Conservation (phyloP, 2,113 vertebrate genomes). For the Podarcis raffonei region DNA sequence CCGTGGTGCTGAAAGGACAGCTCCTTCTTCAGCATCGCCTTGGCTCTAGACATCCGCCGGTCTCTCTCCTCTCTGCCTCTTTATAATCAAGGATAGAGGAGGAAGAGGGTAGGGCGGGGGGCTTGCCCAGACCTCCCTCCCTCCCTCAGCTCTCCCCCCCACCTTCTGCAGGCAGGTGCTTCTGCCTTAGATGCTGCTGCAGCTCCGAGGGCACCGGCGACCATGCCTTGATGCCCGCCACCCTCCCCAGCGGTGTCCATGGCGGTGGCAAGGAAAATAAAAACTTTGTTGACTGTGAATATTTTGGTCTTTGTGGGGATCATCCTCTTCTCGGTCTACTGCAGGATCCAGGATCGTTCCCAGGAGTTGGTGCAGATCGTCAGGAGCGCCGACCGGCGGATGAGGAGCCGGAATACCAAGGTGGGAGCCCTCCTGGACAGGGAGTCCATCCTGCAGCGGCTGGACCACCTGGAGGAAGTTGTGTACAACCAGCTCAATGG, state of each 20-base stretch:
- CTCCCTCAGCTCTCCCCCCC: neutral
- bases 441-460: conserved; percentile 93
- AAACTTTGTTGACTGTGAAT: conserved; percentile 99
- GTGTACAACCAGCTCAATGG: conserved; percentile 97
- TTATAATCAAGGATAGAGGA: neutral
- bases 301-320: conserved; percentile 96
- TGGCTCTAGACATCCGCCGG: neutral
- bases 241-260: conserved; percentile 78
- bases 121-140: neutral
- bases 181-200: conserved; percentile 33
- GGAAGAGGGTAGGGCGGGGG: neutral
- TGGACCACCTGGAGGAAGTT: conserved; percentile 95
- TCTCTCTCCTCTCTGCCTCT: neutral
- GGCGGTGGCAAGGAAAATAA: conserved; percentile 97
- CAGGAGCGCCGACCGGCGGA: conserved; percentile 85
- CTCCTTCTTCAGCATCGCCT: conserved; percentile 8
- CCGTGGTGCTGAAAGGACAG: conserved; percentile 68
- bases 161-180: conserved; percentile 1
- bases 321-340: conserved; percentile 97
- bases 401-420: conserved; percentile 85
- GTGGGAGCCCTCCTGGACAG: conserved; percentile 86
- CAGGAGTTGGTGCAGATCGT: conserved; percentile 90
- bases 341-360: conserved; percentile 94
- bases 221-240: conserved; percentile 66
- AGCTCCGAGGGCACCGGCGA: conserved; percentile 47